Percentiles rank a stretch among this genome's conserved stretches.
phyloP scores from a whole-genome alignment of 2,113 vertebrate genomes.

The Chloebia gouldiae region DNA sequence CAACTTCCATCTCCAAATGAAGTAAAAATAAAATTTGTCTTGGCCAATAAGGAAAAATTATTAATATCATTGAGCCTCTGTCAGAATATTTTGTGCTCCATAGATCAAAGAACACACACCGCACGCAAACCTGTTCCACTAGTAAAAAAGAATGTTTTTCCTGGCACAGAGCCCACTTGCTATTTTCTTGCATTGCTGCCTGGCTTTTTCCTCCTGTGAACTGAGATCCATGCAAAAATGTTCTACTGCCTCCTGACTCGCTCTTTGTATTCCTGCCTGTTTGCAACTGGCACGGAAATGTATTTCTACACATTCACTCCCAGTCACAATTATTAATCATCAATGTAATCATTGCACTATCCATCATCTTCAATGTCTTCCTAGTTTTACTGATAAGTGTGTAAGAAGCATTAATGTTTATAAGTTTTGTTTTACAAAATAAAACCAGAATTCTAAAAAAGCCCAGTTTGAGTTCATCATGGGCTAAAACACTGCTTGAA shows the following conservation, averaged over 20 bases:
- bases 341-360: not conserved
- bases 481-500: not conserved
- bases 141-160: conserved; percentile 28
- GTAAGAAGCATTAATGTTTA: not conserved
- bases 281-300: not conserved
- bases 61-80: conserved; percentile 17
- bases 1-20: conserved; percentile 12
- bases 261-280: not conserved
- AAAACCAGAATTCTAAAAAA: not conserved
- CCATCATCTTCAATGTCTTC: not conserved
- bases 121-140: conserved; percentile 54
- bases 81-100: conserved; percentile 45
- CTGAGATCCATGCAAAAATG: conserved; percentile 5
- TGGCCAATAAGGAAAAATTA: conserved; percentile 25
- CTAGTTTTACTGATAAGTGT: not conserved
- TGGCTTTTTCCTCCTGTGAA: conserved; percentile 20
- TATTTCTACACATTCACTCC: not conserved
- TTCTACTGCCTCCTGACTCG: not conserved
- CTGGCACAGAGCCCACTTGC: conserved; percentile 34
- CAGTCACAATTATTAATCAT: not conserved
- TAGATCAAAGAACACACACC: conserved; percentile 28
- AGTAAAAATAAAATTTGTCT: conserved; percentile 40
- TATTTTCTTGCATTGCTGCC: conserved; percentile 3
- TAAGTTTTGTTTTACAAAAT: not conserved
- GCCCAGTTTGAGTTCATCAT: not conserved